phyloP scores from a whole-genome alignment of 2,888 invertebrate species.

The Vannuccia rotundouncinata region DNA sequence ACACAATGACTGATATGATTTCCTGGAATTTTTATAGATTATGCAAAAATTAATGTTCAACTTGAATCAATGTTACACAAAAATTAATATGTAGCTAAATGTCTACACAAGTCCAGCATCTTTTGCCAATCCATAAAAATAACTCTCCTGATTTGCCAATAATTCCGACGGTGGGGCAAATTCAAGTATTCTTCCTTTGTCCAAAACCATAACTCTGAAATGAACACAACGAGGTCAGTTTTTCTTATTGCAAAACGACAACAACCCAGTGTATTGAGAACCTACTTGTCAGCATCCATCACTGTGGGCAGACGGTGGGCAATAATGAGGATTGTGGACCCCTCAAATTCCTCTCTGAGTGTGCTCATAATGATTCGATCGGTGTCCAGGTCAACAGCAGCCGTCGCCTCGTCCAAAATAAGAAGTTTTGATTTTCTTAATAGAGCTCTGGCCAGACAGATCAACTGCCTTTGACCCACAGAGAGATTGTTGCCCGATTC shows the following conservation, averaged over 20 bases:
- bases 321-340: conserved; percentile 80
- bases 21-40: too few species aligned
- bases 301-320: conserved; percentile 84
- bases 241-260: too few species aligned
- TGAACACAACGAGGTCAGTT: conserved; percentile 41
- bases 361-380: conserved; percentile 77
- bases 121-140: neutral
- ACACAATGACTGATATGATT: too few species aligned
- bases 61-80: too few species aligned
- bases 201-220: conserved; percentile 32
- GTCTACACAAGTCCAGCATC: neutral
- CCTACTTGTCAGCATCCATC: conserved; percentile 71
- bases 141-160: neutral
- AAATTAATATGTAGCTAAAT: too few species aligned
- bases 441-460: conserved; percentile 76
- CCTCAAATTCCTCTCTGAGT: conserved; percentile 69
- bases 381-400: conserved; percentile 72
- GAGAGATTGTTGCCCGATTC: too few species aligned
- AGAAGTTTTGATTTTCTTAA: conserved; percentile 78
- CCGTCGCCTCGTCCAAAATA: conserved; percentile 80
- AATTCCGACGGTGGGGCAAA: neutral
- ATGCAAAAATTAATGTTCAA: too few species aligned
- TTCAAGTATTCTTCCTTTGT: conserved; percentile 22
- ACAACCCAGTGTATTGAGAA: too few species aligned
- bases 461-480: conserved; percentile 79